Evolutionary conservation across 2,113 vertebrate genomes (phyloP).

Genomic region (Mustela nigripes): DNA sequence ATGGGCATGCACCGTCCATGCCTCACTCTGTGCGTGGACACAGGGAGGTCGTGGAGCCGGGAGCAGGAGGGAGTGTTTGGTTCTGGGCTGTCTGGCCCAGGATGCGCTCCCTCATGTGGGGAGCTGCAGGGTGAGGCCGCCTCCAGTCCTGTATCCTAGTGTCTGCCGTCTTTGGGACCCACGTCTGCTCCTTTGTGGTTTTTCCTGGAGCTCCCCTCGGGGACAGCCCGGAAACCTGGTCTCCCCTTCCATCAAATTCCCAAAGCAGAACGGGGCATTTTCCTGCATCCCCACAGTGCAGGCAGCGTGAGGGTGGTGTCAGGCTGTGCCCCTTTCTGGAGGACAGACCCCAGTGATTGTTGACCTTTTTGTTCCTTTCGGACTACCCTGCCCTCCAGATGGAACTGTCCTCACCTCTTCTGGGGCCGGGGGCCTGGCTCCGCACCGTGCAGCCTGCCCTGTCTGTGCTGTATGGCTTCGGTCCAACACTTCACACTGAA

Average conservation of each 20-base stretch:
- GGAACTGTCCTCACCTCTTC: not conserved
- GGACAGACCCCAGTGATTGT: not conserved
- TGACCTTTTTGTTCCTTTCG: not conserved
- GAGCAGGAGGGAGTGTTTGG: too few relatives aligned
- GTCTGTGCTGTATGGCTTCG: not conserved
- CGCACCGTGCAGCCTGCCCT: not conserved
- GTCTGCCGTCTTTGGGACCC: not conserved
- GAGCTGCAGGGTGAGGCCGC: not conserved
- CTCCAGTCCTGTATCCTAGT: not conserved
- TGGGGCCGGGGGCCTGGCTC: not conserved
- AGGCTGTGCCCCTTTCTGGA: not conserved
- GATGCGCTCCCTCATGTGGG: too few relatives aligned
- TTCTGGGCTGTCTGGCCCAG: not conserved
- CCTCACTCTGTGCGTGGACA: fast-evolving
- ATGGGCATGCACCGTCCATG: fast-evolving
- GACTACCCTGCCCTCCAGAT: not conserved
- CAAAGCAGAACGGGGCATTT: not conserved
- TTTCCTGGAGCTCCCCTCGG: not conserved
- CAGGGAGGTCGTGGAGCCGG: too few relatives aligned
- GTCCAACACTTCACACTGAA: not conserved
- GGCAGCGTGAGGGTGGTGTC: not conserved
- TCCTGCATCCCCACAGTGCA: not conserved
- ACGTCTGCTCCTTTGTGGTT: not conserved
- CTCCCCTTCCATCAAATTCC: not conserved
- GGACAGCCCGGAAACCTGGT: not conserved